Conservation (phyloP, 2,113 vertebrate genomes). For the Tyto alba region DNA sequence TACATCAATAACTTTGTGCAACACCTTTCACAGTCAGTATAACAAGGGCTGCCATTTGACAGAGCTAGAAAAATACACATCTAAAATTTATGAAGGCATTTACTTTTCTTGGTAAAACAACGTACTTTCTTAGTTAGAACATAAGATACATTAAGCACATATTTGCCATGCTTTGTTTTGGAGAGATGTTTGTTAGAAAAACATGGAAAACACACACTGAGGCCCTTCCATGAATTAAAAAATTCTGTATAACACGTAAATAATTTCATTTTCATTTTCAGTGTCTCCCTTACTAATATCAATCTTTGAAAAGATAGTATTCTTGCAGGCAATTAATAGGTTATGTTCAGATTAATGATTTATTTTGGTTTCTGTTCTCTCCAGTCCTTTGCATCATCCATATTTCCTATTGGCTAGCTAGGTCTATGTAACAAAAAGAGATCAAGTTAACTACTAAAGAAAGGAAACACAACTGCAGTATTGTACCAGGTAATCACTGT, state of each 20-base stretch:
- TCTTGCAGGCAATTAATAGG: not conserved
- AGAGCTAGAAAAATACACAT: not conserved
- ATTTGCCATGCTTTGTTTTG: not conserved
- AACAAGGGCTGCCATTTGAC: not conserved
- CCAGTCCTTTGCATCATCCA: not conserved
- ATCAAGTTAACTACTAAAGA: not conserved
- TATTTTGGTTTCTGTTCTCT: not conserved
- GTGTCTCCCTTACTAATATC: not conserved
- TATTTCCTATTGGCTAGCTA: not conserved
- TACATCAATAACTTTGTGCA: not conserved
- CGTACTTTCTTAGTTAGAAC: not conserved
- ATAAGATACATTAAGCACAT: not conserved
- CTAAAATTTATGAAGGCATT: not conserved
- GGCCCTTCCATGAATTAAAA: not conserved
- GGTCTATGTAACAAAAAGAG: not conserved
- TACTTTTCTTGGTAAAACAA: not conserved
- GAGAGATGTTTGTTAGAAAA: not conserved
- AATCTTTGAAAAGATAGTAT: not conserved
- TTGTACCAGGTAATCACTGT: not conserved
- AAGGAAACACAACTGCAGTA: not conserved
- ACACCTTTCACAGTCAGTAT: not conserved
- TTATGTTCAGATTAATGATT: not conserved
- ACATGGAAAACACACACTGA: not conserved
- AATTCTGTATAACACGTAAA: not conserved
- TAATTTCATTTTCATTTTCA: not conserved